Conservation (phyloP, 2,888 invertebrate genomes). For the Plagodis pulveraria region DNA sequence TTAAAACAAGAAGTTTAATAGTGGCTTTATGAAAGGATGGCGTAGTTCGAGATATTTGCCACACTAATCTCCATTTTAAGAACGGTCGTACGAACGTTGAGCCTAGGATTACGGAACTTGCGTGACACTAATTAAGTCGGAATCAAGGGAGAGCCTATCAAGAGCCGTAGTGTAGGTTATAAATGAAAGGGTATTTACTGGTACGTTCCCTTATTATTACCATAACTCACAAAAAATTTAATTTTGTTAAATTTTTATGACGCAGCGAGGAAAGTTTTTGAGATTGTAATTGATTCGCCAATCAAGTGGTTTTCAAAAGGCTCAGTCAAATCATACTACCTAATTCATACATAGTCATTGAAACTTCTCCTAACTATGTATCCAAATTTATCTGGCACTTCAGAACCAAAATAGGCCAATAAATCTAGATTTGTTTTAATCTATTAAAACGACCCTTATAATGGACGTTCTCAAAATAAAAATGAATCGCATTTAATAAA, state of each 20-base stretch:
- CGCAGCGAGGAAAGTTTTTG: too few relatives aligned
- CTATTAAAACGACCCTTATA: conserved; percentile 19
- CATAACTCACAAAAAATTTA: too few relatives aligned
- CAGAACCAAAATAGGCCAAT: conserved; percentile 9
- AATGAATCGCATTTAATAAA: conserved; percentile 37
- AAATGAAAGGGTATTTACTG: conserved; percentile 78
- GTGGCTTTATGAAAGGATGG: conserved; percentile 74
- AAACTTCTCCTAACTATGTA: too few relatives aligned
- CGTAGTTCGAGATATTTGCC: conserved; percentile 81
- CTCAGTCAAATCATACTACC: too few relatives aligned
- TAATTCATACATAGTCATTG: too few relatives aligned
- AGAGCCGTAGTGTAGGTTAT: conserved; percentile 80
- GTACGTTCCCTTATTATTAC: conserved; percentile 65
- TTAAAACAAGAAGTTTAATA: conserved; percentile 39
- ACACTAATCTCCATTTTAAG: conserved; percentile 84
- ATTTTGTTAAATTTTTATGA: too few relatives aligned
- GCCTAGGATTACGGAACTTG: conserved; percentile 84
- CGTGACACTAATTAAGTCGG: conserved; percentile 85
- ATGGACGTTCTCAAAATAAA: conserved; percentile 28
- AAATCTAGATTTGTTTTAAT: conserved; percentile 34
- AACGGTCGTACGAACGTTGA: conserved; percentile 80
- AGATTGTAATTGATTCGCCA: too few relatives aligned
- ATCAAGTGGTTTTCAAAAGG: too few relatives aligned
- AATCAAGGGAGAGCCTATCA: conserved; percentile 82
- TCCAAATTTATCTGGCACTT: too few relatives aligned